phyloP scores from a whole-genome alignment of 2,113 vertebrate species.

The Tympanuchus pallidicinctus region DNA sequence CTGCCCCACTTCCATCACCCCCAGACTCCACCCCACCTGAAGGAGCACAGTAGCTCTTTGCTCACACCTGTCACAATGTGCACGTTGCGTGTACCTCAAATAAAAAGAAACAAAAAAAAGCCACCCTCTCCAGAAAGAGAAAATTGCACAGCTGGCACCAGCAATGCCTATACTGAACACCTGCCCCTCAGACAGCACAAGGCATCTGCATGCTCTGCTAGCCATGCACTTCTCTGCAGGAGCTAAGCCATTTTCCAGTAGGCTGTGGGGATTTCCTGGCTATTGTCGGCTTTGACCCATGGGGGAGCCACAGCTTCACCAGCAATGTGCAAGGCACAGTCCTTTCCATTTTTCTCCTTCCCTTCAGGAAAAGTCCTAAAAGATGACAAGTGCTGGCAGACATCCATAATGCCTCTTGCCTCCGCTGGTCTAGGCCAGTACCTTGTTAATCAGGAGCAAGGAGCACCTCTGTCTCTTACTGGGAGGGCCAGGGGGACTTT shows the following conservation, averaged over 20 bases:
- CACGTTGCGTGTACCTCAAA: slow-evolving; percentile 51
- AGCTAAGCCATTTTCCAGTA: not conserved
- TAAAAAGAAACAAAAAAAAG: not conserved
- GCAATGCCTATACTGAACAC: slow-evolving; percentile 30
- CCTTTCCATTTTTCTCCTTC: not conserved
- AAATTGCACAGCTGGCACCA: slow-evolving; percentile 60
- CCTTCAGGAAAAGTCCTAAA: not conserved
- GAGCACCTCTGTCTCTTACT: not conserved
- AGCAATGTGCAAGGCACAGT: not conserved
- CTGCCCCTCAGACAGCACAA: not conserved
- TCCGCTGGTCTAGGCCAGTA: not conserved
- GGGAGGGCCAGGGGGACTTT: not conserved
- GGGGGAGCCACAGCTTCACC: not conserved
- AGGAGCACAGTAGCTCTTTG: slow-evolving; percentile 71
- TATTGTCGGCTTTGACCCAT: not conserved
- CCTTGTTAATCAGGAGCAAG: not conserved
- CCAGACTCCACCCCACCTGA: not conserved
- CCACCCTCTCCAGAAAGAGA: slow-evolving; percentile 13
- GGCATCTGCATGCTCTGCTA: not conserved
- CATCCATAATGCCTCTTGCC: not conserved
- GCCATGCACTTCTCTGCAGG: not conserved
- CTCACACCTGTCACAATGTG: slow-evolving; percentile 58
- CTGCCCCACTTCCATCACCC: not conserved
- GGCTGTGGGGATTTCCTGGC: rapidly evolving
- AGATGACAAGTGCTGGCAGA: not conserved